Evolutionary conservation across 2,888 invertebrate genomes (phyloP), one percentile per base, ranked within the genome.

Genomic region (Dromius quadrimaculatus): DNA sequence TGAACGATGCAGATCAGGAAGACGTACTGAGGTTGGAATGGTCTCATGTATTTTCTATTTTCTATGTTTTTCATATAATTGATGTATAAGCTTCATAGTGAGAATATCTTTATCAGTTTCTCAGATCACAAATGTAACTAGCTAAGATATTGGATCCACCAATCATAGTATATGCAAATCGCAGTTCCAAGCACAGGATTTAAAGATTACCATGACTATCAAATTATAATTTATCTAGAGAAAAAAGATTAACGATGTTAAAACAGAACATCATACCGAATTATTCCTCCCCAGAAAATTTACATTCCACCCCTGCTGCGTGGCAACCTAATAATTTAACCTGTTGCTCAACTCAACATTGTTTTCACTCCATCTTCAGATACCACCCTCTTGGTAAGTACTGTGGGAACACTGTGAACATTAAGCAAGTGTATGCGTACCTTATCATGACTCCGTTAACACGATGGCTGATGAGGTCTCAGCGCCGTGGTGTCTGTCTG

Each of bases 391-490:
- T 41, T 13, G 28, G 28, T 6, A 22, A 19, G 19, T 22, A 47
- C 19, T 20, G 17, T n/a, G 47, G 47, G 6, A n/a, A n/a, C n/a
- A n/a, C n/a, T n/a, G n/a, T 41, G 41, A 41, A 19, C 61, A 38
- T 41, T 20, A 20, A 13, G 13, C 22, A 61, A 38, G 61, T 61
- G 41, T 61, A 41, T 61, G 61, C 61, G 23, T 41, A 61, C 41
- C 41, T 61, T 41, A 61, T 41, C 61, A 36, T 61, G 36, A 61
- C 38, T 61, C 41, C 22, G 61, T 61, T 38, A 61, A 41, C 22
- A 17, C 50, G 28, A 50, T 28, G 17, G 38, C 38, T 38, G 23
- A 61, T 38, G 41, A 38, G 23, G 61, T 61, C n/a, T n/a, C n/a
- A n/a, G n/a, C n/a, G n/a, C n/a, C n/a, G n/a, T n/a, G n/a, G n/a